Base-by-base conservation (phyloP, 2,888 invertebrate species). In the Diaprepes abbreviatus region DNA sequence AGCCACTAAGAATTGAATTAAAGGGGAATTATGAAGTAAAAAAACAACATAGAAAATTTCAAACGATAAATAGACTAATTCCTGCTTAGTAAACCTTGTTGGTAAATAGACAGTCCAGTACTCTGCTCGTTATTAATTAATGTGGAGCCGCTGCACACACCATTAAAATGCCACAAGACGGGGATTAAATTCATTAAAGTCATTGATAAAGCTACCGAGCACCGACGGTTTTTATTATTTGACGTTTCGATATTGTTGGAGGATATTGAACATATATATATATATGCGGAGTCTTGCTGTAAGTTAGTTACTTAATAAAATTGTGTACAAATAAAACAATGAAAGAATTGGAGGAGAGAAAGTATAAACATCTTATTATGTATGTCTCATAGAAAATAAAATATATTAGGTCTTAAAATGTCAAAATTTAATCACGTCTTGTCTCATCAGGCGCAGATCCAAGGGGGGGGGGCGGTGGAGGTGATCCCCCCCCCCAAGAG, bases 51-150 rank as follows among this genome's bases (percentile, higher is more conserved):
- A 43, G 16, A 40, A 45, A 31, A 31, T 43, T 54, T 38, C 24
- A 12, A 33, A 65, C 43, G 64, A 65, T 65, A 65, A 65, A 64
- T 65, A 14, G 69, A 64, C 65, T 65, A 70, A 70, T 70, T 70
- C 64, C 69, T 45, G 64, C 64, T 70, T 50, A 64, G 58, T 59
- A 65, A 60, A 60, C 59, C 43, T 65, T 65, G 69, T 70, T 64
- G 59, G 69, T 69, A 57, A 69, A 58, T 63, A 64, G 64, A 33
- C 38, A 48, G 66, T 54, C 43, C 24, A 59, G 21, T 66, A 24
- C 65, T 43, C 58, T 3, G 52, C 59, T 55, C 59, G 59, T 48
- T 52, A 66, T 66, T 66, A 66, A 66, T 66, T 59, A 66, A 66
- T 38, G 59, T 52, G 24, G n/a, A 45, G 45, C 45, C 45, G 45